Conservation (phyloP, 2,113 vertebrate genomes). For the Ptilonorhynchus violaceus region DNA sequence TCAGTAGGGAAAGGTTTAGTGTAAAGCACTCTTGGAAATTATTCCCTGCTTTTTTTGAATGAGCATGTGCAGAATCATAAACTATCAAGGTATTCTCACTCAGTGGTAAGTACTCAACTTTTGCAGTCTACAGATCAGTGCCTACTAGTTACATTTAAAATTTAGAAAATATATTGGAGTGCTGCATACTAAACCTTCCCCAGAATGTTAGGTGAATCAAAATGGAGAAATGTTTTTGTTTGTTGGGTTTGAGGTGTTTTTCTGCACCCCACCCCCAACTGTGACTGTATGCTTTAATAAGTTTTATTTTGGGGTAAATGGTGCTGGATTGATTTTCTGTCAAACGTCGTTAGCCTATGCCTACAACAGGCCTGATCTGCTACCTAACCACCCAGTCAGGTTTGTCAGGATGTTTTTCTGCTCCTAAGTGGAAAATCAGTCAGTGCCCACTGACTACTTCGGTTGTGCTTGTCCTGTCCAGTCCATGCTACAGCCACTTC, state of each 20-base stretch:
- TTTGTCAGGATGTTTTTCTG: background rate
- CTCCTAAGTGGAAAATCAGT: background rate
- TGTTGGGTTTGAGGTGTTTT: background rate
- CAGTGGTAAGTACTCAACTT: background rate
- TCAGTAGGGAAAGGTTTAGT: background rate
- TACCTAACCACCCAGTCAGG: background rate
- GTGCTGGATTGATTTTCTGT: background rate
- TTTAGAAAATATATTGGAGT: background rate
- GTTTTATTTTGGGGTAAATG: background rate
- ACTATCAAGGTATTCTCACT: background rate
- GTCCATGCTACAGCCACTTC: background rate
- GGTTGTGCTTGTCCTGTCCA: background rate
- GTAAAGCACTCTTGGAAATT: background rate
- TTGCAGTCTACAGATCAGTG: background rate
- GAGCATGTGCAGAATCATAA: background rate
- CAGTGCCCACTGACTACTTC: background rate
- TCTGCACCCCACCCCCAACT: fast-evolving
- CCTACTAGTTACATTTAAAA: background rate
- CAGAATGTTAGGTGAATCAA: background rate
- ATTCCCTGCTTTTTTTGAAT: background rate
- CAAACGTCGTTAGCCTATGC: background rate
- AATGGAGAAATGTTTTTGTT: background rate
- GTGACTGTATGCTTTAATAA: background rate
- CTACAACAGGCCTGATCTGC: background rate
- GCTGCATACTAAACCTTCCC: background rate